These are phyloP conservation scores for Micromussa lordhowensis DNA, from an alignment of 92 coral and sea anemone genomes.

Conservation along the genomic window DNA sequence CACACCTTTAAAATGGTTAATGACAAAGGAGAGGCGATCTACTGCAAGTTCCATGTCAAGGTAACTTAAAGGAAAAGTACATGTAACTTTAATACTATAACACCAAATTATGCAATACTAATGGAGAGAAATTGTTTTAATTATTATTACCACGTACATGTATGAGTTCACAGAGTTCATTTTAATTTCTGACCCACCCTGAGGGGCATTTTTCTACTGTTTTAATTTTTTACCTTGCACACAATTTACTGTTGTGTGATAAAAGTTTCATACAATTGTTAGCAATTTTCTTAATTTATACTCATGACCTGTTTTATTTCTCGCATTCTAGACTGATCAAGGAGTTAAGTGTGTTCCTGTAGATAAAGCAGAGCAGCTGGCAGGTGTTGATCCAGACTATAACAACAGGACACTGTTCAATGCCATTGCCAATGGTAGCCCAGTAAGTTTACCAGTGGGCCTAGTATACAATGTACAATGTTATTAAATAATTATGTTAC, in stretches of 20 bases:
- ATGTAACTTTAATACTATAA: too few relatives aligned
- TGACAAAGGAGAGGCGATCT: constrained; percentile 80
- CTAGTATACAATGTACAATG: background rate
- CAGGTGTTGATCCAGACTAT: constrained; percentile 96
- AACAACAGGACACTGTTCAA: constrained; percentile 92
- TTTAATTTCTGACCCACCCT: too few relatives aligned
- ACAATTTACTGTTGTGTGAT: background rate
- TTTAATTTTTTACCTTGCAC: too few relatives aligned
- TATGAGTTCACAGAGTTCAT: too few relatives aligned
- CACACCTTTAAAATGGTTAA: constrained; percentile 98
- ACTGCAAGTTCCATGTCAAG: constrained; percentile 98
- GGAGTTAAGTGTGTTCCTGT: constrained; percentile 86
- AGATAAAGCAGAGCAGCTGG: constrained; percentile 73
- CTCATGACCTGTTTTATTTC: background rate
- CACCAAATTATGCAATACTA: too few relatives aligned
- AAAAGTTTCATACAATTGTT: background rate
- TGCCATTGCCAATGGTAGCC: constrained; percentile 84
- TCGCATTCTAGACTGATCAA: constrained; percentile 81
- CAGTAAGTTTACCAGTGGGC: constrained; percentile 68
- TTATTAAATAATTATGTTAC: too few relatives aligned
- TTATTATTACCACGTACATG: too few relatives aligned
- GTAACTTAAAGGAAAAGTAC: constrained; percentile 51
- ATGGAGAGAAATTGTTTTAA: too few relatives aligned
- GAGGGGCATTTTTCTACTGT: too few relatives aligned
- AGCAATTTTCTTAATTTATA: background rate